Evolutionary conservation across 2,113 vertebrate species (phyloP).

Genomic region (Hiodon tergisus): DNA sequence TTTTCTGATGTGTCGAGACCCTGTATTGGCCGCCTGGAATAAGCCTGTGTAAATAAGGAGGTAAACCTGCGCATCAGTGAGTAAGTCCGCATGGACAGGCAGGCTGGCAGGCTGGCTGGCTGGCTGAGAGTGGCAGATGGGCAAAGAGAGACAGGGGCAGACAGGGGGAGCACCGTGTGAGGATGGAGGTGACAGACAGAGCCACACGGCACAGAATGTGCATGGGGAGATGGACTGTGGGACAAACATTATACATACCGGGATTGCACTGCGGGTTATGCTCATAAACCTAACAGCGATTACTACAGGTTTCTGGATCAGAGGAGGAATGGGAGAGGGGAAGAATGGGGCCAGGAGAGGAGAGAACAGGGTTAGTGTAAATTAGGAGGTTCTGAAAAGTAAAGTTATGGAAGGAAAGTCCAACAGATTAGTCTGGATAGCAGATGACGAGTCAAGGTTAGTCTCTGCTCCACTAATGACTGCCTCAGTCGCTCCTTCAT

Average conservation of each 20-base stretch:
- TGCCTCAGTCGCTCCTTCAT: neutral
- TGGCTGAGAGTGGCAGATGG: neutral
- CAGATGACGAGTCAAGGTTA: neutral
- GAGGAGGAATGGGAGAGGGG: slow-evolving; percentile 74
- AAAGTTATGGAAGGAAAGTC: slow-evolving; percentile 1
- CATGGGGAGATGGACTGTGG: slow-evolving; percentile 8
- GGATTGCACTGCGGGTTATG: slow-evolving; percentile 79
- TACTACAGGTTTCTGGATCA: slow-evolving; percentile 90
- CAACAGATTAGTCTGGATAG: neutral
- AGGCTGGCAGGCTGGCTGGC: neutral
- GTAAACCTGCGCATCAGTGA: neutral
- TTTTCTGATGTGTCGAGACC: neutral
- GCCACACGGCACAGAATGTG: neutral
- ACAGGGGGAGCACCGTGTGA: slow-evolving; percentile 22
- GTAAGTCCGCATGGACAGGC: neutral
- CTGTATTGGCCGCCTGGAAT: neutral
- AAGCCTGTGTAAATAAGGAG: neutral
- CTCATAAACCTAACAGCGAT: slow-evolving; percentile 97
- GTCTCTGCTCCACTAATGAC: neutral
- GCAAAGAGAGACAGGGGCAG: neutral
- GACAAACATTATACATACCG: slow-evolving; percentile 79
- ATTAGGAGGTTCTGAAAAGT: neutral
- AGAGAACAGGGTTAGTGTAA: slow-evolving; percentile 32
- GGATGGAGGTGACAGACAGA: slow-evolving; percentile 24
- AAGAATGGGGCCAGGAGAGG: slow-evolving; percentile 48